phyloP scores from a whole-genome alignment of 2,888 invertebrate genomes.

The Drosophila fulvimacula region DNA sequence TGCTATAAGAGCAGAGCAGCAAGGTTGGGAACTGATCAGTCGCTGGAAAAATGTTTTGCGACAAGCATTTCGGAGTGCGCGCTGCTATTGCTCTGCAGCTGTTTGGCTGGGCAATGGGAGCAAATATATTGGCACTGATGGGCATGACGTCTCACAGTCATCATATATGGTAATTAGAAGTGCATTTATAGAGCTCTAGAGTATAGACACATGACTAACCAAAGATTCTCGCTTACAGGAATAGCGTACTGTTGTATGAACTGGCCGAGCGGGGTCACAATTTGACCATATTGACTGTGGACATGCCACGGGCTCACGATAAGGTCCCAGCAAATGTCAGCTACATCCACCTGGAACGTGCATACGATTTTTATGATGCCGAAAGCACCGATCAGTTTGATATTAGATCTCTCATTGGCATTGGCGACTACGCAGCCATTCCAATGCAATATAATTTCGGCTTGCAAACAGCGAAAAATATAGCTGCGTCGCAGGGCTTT shows the following conservation, averaged over 20 bases:
- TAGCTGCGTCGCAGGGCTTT: slow-evolving; percentile 59
- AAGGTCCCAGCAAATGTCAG: slow-evolving; percentile 57
- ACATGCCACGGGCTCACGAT: slow-evolving; percentile 41
- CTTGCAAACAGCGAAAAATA: slow-evolving; percentile 19
- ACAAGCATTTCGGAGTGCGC: slow-evolving; percentile 1
- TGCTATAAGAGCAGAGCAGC: background rate
- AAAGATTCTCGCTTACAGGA: slow-evolving; percentile 30
- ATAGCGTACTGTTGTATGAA: slow-evolving; percentile 58
- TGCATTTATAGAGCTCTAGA: too few relatives aligned
- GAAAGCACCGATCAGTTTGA: slow-evolving; percentile 19
- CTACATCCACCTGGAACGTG: slow-evolving; percentile 73
- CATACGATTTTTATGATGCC: slow-evolving; percentile 46
- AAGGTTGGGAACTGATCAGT: background rate
- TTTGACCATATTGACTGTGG: slow-evolving; percentile 64
- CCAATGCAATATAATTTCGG: slow-evolving; percentile 42
- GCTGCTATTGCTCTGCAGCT: slow-evolving; percentile 24
- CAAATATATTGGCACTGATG: slow-evolving; percentile 63
- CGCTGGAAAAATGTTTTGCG: slow-evolving; percentile 6
- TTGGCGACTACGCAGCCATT: slow-evolving; percentile 38
- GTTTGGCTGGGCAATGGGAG: slow-evolving; percentile 18
- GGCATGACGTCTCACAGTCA: slow-evolving; percentile 67
- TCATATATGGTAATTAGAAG: slow-evolving; percentile 57
- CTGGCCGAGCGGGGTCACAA: slow-evolving; percentile 65
- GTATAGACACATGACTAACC: background rate
- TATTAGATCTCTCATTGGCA: slow-evolving; percentile 35